Conservation (phyloP, 2,888 invertebrate species). For the Eledona agricola region DNA sequence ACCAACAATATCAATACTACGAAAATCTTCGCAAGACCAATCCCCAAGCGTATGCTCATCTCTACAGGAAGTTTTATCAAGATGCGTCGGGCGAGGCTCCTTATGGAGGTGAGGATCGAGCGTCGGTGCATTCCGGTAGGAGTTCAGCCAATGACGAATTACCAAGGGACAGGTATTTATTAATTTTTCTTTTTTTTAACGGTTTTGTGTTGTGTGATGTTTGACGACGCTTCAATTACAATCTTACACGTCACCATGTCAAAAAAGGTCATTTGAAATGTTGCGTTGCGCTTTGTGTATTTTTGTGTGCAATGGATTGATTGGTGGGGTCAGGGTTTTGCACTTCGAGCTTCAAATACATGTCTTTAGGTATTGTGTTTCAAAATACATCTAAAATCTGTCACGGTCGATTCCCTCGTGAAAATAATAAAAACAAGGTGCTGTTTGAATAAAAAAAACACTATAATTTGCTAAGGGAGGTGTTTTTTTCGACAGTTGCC, state of each 20-base stretch:
- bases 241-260: background rate
- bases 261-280: too few relatives aligned
- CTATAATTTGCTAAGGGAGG: too few relatives aligned
- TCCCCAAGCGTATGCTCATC: slow-evolving; percentile 80
- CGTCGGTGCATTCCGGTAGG: slow-evolving; percentile 83
- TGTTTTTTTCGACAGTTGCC: too few relatives aligned
- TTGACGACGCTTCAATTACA: slow-evolving; percentile 2
- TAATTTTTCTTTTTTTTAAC: slow-evolving; percentile 4
- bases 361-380: too few relatives aligned
- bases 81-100: slow-evolving; percentile 51
- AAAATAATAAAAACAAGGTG: too few relatives aligned
- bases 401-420: too few relatives aligned
- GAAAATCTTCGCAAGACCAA: slow-evolving; percentile 80
- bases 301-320: too few relatives aligned
- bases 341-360: too few relatives aligned
- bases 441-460: too few relatives aligned
- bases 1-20: slow-evolving; percentile 75
- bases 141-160: slow-evolving; percentile 78
- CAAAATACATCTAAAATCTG: too few relatives aligned
- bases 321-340: too few relatives aligned
- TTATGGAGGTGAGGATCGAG: slow-evolving; percentile 71
- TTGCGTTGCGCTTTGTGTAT: too few relatives aligned
- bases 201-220: slow-evolving; percentile 6
- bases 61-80: slow-evolving; percentile 76
- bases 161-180: slow-evolving; percentile 65